Conservation (phyloP, 1,140 invertebrate genomes). For the Harlomillsia oculata region DNA sequence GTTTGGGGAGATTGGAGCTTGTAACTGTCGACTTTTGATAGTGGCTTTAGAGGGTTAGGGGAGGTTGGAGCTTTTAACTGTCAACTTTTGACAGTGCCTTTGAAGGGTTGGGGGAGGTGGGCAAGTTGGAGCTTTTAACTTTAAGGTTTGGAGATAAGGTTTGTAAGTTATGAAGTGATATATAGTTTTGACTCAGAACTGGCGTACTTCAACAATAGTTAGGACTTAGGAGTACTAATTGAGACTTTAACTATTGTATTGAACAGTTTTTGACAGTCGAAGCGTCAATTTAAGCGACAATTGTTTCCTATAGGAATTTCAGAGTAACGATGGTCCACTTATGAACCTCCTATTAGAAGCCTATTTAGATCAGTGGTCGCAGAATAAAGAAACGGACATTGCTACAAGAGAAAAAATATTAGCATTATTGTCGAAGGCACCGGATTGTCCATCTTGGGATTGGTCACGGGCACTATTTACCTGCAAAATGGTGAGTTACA, state of each 20-base stretch:
- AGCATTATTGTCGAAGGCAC: slow-evolving; percentile 29
- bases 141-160: no score
- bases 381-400: slow-evolving; percentile 21
- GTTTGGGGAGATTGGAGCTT: no score
- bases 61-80: no score
- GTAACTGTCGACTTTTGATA: no score
- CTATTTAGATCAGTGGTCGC: slow-evolving; percentile 27
- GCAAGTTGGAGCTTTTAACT: no score
- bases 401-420: slow-evolving; percentile 30
- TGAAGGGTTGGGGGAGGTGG: no score
- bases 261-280: neutral
- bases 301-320: slow-evolving; percentile 30
- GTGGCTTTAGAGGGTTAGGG: no score
- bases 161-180: no score
- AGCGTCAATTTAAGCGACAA: no score
- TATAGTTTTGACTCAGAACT: neutral
- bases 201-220: no score
- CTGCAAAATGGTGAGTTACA: slow-evolving; percentile 34
- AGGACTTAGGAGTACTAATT: no score
- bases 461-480: slow-evolving; percentile 33
- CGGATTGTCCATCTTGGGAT: slow-evolving; percentile 34
- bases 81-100: no score
- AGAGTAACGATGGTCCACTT: slow-evolving; percentile 28
- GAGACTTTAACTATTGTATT: neutral
- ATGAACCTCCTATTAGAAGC: slow-evolving; percentile 34